phyloP scores from a whole-genome alignment of 1,140 invertebrate species.

The Orius laevigatus region DNA sequence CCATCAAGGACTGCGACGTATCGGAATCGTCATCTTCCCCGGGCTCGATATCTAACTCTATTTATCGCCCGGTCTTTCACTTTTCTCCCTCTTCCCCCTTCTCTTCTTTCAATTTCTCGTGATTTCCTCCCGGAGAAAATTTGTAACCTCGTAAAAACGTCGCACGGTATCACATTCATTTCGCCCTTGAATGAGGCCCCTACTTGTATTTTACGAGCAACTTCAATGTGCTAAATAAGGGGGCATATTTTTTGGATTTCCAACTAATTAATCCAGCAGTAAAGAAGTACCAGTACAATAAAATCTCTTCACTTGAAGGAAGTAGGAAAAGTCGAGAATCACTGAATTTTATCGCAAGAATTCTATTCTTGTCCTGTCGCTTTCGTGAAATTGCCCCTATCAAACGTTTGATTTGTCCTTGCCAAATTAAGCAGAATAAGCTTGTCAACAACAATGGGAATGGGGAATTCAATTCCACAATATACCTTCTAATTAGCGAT shows the following conservation, averaged over 20 bases:
- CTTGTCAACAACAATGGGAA: too few relatives aligned
- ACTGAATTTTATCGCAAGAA: too few relatives aligned
- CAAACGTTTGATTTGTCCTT: too few relatives aligned
- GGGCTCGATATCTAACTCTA: not conserved
- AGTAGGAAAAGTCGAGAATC: too few relatives aligned
- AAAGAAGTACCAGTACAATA: too few relatives aligned
- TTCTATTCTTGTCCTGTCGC: too few relatives aligned
- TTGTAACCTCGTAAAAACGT: not conserved
- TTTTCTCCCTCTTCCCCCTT: not conserved
- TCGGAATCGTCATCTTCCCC: conserved; percentile 2
- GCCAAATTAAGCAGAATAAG: too few relatives aligned
- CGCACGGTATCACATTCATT: not conserved
- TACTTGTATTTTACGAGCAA: not conserved
- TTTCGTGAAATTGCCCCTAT: too few relatives aligned
- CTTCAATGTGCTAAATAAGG: not conserved
- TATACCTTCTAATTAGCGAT: too few relatives aligned
- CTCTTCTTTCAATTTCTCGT: not conserved
- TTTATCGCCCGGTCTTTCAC: not conserved
- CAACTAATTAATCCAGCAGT: too few relatives aligned
- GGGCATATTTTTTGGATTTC: not conserved
- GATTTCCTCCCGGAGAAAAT: not conserved
- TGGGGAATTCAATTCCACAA: too few relatives aligned
- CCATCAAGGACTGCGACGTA: not conserved
- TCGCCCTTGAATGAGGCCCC: not conserved
- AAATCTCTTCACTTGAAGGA: too few relatives aligned